Percentiles rank a stretch among this genome's conserved stretches.
These are phyloP conservation scores for Chionomys nivalis DNA, from an alignment of 2,113 vertebrate genomes.

Conservation along the genomic window DNA sequence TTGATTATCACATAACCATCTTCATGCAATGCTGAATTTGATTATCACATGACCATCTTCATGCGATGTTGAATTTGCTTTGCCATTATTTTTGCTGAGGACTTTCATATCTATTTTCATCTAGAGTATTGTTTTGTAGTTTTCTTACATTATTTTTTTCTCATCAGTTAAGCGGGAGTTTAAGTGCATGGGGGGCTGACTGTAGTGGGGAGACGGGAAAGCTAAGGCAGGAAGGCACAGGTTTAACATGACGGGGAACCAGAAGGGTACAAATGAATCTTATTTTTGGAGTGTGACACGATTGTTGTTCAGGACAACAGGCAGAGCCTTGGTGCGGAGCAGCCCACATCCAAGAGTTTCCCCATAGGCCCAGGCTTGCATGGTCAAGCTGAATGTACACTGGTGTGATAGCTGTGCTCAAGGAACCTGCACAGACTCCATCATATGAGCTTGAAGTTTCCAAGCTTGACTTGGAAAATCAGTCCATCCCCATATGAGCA, in stretches of 20 bases:
- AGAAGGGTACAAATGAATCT: neutral
- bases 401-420: accelerated
- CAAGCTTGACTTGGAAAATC: accelerated
- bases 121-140: neutral
- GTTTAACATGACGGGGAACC: accelerated
- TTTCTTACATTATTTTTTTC: neutral
- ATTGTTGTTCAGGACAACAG: neutral
- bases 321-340: too few relatives aligned
- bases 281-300: neutral
- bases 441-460: neutral
- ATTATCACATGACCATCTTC: neutral
- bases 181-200: neutral
- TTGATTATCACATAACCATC: neutral
- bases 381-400: accelerated
- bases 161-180: neutral
- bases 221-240: neutral
- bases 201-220: neutral
- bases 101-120: neutral
- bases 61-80: neutral
- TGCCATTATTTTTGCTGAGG: neutral
- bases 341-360: accelerated
- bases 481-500: neutral
- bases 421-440: too few relatives aligned
- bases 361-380: accelerated
- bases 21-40: neutral